Evolutionary conservation across 2,888 invertebrate genomes (phyloP).

Genomic region (Odontothrips loti): DNA sequence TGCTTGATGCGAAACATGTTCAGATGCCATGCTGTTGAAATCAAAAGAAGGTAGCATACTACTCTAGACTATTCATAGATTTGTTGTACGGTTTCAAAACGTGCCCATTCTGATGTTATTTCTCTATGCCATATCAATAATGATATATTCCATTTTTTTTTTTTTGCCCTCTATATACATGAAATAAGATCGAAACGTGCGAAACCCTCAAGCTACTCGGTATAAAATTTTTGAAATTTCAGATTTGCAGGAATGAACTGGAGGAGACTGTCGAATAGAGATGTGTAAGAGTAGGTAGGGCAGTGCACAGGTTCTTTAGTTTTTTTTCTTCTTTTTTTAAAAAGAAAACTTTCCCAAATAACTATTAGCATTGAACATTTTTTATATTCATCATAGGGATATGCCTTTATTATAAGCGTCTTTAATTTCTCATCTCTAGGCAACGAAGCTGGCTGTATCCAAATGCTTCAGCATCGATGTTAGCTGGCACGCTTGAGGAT

Average conservation of each 20-base stretch:
- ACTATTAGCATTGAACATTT: neutral
- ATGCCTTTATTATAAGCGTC: neutral
- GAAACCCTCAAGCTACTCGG: neutral
- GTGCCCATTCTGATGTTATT: too few relatives aligned
- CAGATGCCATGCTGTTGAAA: too few relatives aligned
- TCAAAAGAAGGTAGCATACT: too few relatives aligned
- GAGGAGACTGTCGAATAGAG: too few relatives aligned
- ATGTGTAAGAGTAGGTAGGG: neutral
- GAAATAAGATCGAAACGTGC: constrained; percentile 11
- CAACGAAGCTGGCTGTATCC: neutral
- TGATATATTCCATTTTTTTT: too few relatives aligned
- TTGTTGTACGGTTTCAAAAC: too few relatives aligned
- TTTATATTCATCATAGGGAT: neutral
- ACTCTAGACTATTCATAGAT: too few relatives aligned
- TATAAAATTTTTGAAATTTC: too few relatives aligned
- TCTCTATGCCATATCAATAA: too few relatives aligned
- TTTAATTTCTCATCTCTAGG: neutral
- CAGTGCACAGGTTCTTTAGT: neutral
- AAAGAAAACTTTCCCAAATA: neutral
- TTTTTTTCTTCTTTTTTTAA: too few relatives aligned
- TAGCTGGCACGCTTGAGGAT: constrained; percentile 15
- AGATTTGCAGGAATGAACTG: too few relatives aligned
- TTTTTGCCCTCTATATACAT: neutral
- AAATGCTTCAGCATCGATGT: constrained; percentile 8
- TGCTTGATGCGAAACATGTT: too few relatives aligned